Percentiles rank a stretch among this genome's conserved stretches.
Conservation (phyloP, 2,797 vertebrate species). For the Microchirus variegatus region DNA sequence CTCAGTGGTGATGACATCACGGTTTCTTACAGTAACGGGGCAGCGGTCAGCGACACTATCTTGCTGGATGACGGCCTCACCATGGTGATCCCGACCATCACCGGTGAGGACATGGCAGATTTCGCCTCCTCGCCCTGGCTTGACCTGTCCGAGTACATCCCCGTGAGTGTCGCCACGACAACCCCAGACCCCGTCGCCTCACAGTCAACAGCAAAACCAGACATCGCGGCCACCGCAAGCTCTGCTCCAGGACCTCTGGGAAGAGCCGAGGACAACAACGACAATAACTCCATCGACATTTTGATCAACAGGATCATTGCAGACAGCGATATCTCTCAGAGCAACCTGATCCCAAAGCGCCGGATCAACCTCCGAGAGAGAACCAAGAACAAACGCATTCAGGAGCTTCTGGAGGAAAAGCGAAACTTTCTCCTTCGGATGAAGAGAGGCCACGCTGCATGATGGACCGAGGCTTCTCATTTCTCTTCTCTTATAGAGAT, state of each 20-base stretch:
- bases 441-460: slow-evolving; percentile 74
- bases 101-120: slow-evolving; percentile 44
- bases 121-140: slow-evolving; percentile 55
- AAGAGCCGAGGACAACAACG: slow-evolving; percentile 78
- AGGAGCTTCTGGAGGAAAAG: slow-evolving; percentile 93
- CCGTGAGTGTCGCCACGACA: slow-evolving; percentile 29
- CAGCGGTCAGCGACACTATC: slow-evolving; percentile 47
- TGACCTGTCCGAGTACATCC: slow-evolving; percentile 76
- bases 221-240: slow-evolving; percentile 2
- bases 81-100: slow-evolving; percentile 55
- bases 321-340: slow-evolving; percentile 85
- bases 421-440: slow-evolving; percentile 86
- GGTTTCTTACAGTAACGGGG: slow-evolving; percentile 39
- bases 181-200: slow-evolving; percentile 12
- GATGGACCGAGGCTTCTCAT: slow-evolving; percentile 49
- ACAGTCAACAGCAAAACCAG: slow-evolving; percentile 32
- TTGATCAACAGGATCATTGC: slow-evolving; percentile 78
- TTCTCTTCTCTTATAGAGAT: slow-evolving; percentile 84
- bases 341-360: slow-evolving; percentile 88
- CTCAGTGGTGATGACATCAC: slow-evolving; percentile 56
- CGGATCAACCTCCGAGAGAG: slow-evolving; percentile 84
- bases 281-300: slow-evolving; percentile 87
- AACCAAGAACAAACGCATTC: slow-evolving; percentile 95
- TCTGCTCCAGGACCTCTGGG: slow-evolving; percentile 46
- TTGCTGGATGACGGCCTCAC: slow-evolving; percentile 57